A percentile compares a stretch with the other conserved stretches of the same genome.
These are phyloP conservation scores for Eurytoma adleriae DNA, from an alignment of 2,888 invertebrate species.

Conservation along the genomic window DNA sequence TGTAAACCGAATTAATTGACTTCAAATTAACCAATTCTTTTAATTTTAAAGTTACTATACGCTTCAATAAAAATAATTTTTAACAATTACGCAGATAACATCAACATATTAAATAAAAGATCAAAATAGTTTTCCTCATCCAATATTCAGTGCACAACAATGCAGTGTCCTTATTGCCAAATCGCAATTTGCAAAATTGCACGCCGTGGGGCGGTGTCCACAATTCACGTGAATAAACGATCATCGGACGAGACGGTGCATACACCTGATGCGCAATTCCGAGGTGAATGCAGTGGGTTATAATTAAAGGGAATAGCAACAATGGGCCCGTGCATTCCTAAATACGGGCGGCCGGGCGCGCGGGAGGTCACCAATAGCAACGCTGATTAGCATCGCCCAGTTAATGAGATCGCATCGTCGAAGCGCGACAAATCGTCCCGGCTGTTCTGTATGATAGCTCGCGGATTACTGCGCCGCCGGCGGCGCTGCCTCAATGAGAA, in stretches of 20 bases:
- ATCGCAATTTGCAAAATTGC: too few relatives aligned
- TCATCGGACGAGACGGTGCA: background rate
- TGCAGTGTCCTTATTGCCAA: too few relatives aligned
- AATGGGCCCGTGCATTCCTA: conserved; percentile 36
- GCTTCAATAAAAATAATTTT: too few relatives aligned
- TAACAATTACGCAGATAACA: too few relatives aligned
- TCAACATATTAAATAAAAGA: too few relatives aligned
- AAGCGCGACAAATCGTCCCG: conserved; percentile 39
- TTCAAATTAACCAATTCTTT: too few relatives aligned
- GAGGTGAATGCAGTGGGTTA: background rate
- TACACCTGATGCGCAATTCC: background rate
- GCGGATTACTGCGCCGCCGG: conserved; percentile 13
- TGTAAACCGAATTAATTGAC: too few relatives aligned
- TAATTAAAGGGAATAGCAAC: conserved; percentile 51
- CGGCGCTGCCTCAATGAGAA: conserved; percentile 13
- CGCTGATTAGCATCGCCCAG: conserved; percentile 51
- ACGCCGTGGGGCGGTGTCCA: too few relatives aligned
- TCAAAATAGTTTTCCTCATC: too few relatives aligned
- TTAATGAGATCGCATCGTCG: conserved; percentile 51
- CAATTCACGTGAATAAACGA: too few relatives aligned
- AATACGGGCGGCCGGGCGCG: background rate
- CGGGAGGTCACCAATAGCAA: conserved; percentile 35
- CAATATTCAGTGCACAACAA: too few relatives aligned
- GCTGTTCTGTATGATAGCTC: conserved; percentile 24
- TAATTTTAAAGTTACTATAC: too few relatives aligned